Evolutionary conservation across 2,797 vertebrate species (phyloP), one percentile per base, ranked within the genome.

Genomic region (Acanthiza pusilla): DNA sequence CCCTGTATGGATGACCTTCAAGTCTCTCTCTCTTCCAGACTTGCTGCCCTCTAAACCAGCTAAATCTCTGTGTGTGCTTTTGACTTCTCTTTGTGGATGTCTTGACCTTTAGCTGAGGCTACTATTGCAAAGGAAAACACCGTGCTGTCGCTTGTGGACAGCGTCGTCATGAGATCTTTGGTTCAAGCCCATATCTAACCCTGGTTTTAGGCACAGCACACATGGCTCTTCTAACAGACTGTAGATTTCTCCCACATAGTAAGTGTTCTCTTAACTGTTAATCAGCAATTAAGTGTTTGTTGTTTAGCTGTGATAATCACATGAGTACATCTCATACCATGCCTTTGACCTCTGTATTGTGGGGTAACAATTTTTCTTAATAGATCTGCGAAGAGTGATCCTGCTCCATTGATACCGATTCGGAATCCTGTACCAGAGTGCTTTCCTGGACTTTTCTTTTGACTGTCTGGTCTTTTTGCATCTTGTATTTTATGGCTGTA

Each of bases 61-160:
- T 85, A 40, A 60, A 83, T 83, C 48, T 70, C 30, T 16, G 21
- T 18, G 13, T 84, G 32, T 79, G 32, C 58, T 85, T 91, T 38
- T 70, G 67, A 57, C 45, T 91, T 93, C 29, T 43, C 60, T 48
- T 76, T 82, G 53, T 66, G 26, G 8, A 13, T 82, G 57, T 76
- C 51, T 94, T 94, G 92, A 82, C 86, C 72, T 94, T 86, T 51
- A 85, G 74, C 72, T 89, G 61, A 27, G 38, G 48, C 71, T 91
- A 0, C 34, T 89, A 2, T 54, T 2, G 1, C 67, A 74, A 40
- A 79, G 8, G 32, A 78, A 45, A 76, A 29, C 29, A 45, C 32
- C 65, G 70, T 50, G 62, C 60, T 73, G 5, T 71, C n/a, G 32
- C 57, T 88, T 67, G 16, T 67, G 61, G 36, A 60, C 23, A 58